A percentile compares a stretch with the other conserved stretches of the same genome.
phyloP scores from a whole-genome alignment of 2,113 vertebrate species.

The Mustelus asterias region DNA sequence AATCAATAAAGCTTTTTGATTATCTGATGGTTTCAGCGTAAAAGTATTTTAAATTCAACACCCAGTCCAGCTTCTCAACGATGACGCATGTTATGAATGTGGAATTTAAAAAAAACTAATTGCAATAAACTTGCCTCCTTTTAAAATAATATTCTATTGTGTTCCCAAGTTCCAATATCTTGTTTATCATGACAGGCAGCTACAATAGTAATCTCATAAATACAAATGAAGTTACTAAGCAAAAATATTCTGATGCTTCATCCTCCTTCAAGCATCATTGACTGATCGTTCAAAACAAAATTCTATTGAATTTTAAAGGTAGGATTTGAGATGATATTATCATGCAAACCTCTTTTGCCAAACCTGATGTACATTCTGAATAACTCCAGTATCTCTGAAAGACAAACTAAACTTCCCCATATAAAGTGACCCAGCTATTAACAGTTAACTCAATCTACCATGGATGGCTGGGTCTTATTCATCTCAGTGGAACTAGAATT shows the following conservation, averaged over 20 bases:
- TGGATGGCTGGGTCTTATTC: background rate
- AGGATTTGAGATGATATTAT: background rate
- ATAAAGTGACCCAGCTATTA: background rate
- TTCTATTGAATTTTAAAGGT: conserved; percentile 19
- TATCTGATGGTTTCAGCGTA: background rate
- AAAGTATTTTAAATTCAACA: conserved; percentile 26
- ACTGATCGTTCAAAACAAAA: background rate
- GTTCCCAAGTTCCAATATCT: background rate
- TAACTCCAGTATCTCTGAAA: background rate
- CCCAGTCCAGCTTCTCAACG: background rate
- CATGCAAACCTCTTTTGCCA: background rate
- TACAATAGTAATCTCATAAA: conserved; percentile 1
- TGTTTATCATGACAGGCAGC: conserved; percentile 18
- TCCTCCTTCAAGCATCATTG: background rate
- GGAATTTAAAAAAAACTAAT: background rate
- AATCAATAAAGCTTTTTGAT: conserved; percentile 12
- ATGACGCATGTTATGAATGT: background rate
- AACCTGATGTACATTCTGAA: background rate
- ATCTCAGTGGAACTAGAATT: background rate
- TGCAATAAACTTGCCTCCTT: background rate
- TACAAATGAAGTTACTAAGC: background rate
- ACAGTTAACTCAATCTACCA: background rate
- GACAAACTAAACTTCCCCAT: background rate
- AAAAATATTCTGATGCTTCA: background rate
- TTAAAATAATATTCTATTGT: background rate